Base-by-base conservation (phyloP, 2,888 invertebrate species). In the Ectemnius lituratus region DNA sequence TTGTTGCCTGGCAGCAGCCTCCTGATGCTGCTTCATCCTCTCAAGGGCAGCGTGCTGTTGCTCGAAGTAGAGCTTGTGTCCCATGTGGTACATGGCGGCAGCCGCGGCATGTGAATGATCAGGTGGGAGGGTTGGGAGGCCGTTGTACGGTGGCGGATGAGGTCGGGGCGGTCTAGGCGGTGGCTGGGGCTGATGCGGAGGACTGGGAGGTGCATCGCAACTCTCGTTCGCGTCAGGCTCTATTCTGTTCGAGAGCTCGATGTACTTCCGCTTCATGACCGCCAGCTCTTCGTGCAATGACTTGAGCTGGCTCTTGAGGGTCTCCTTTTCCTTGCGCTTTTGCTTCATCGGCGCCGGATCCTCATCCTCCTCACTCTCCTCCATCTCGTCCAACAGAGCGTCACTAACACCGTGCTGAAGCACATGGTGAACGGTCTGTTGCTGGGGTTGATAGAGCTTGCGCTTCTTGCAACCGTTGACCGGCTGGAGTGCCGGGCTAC, bases 401-500 rank as follows among this genome's bases (percentile, higher is more conserved):
- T 92, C 92, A 82, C 92, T 93, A 78, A 93, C 90, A 71, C 92
- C 92, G 23, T 93, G 91, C 67, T 94, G 94, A 66, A 93, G 92
- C 72, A 93, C 93, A 67, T 93, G 90, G 60, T 93, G 93, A 2
- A 92, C 93, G 88, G 96, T 96, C 91, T 98, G 97, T 88, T 98
- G 98, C 91, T 98, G 97, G 13, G 98, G 98, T 88, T 98, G 97
- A 90, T 98, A 98, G 45, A 98, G 93, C 91, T 99, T 99, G 62
- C 98, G 94, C 91, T 99, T 99, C 91, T 98, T 98, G 92, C 97
- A 98, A 62, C 98, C 97, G 91, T 97, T 97, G 83, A 96, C 96
- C 90, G 92, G 93, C 23, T 95, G 95, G 28, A 92, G 86, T 77
- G 95, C 96, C 52, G 97, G 97, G 89, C 96, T 96, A 80, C 96